These are phyloP conservation scores for Ibidorhyncha struthersii DNA, from an alignment of 2,113 vertebrate species.

Conservation along the genomic window DNA sequence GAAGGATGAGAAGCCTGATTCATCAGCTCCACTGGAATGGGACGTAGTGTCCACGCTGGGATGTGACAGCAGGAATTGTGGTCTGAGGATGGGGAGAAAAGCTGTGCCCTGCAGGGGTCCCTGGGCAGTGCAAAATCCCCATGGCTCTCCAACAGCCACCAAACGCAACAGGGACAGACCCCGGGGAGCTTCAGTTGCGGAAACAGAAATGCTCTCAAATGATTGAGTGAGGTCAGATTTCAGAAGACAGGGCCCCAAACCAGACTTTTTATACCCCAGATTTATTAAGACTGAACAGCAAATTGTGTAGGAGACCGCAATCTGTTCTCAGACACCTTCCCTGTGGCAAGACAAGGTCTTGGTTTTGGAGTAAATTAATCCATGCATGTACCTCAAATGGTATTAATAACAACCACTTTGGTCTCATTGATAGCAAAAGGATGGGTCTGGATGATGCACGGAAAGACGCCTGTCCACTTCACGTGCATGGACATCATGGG, in stretches of 20 bases:
- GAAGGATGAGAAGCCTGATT: background rate
- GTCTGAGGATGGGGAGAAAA: background rate
- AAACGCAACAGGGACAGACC: background rate
- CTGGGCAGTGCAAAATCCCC: background rate
- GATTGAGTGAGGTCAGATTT: background rate
- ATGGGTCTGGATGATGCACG: background rate
- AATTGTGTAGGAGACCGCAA: background rate
- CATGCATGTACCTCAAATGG: rapidly evolving
- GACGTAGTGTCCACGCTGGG: rapidly evolving
- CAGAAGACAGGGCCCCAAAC: background rate
- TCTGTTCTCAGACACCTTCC: background rate
- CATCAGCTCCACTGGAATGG: background rate
- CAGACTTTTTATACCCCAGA: background rate
- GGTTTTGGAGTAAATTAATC: background rate
- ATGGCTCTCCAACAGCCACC: background rate
- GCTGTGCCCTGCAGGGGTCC: rapidly evolving
- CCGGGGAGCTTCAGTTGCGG: background rate
- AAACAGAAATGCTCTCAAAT: background rate
- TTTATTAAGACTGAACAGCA: background rate
- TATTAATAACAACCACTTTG: background rate
- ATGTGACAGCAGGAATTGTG: background rate
- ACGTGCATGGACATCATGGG: background rate
- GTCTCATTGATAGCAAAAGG: background rate
- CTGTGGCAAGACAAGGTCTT: background rate
- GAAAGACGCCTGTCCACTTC: background rate